These are phyloP conservation scores for Gnathonemus echidnorhynchus DNA, from an alignment of 2,113 vertebrate species.

Conservation along the genomic window DNA sequence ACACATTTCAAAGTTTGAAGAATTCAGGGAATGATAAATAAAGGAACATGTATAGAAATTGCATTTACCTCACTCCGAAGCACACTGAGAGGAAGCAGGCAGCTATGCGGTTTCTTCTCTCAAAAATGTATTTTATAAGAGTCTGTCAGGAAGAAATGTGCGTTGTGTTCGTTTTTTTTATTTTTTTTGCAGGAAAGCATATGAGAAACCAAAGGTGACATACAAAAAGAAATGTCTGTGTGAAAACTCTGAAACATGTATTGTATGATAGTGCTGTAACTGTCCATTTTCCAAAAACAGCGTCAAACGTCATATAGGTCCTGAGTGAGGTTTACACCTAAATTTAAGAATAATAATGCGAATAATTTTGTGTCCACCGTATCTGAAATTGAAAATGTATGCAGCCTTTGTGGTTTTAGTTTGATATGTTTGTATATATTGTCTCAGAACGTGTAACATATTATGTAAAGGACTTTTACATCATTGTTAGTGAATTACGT, in stretches of 20 bases:
- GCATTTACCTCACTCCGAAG: conserved; percentile 28
- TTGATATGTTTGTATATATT: conserved; percentile 73
- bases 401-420: conserved; percentile 67
- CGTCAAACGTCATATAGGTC: conserved; percentile 32
- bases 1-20: neutral
- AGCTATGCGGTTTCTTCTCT: conserved; percentile 49
- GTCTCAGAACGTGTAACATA: conserved; percentile 80
- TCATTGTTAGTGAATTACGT: conserved; percentile 71
- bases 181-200: neutral
- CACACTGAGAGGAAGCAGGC: conserved; percentile 49
- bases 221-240: neutral
- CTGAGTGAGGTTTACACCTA: conserved; percentile 37
- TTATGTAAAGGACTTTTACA: conserved; percentile 67
- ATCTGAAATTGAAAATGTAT: conserved; percentile 39
- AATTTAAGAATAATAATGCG: conserved; percentile 15
- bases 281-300: conserved; percentile 14
- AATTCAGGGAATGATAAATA: neutral
- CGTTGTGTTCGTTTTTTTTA: neutral
- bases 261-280: conserved; percentile 17
- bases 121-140: neutral
- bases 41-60: conserved; percentile 34
- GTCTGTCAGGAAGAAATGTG: neutral
- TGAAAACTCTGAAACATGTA: neutral
- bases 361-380: conserved; percentile 30
- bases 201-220: neutral